Conservation (phyloP, 2,888 invertebrate species). For the Miltochrista miniata region DNA sequence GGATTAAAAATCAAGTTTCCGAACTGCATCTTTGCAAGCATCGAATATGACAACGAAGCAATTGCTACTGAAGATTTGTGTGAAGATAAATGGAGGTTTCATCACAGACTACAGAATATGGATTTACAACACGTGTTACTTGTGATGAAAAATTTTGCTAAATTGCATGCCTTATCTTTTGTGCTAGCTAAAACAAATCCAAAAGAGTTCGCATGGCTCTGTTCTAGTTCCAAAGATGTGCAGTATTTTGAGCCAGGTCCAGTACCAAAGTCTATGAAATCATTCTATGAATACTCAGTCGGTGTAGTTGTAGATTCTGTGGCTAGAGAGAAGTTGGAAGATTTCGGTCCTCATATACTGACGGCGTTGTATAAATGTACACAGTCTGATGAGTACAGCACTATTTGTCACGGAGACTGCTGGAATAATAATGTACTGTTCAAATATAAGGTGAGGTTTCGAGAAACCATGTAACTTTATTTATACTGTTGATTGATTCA, state of each 20-base stretch:
- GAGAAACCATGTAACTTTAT: not conserved
- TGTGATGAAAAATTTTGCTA: conserved; percentile 63
- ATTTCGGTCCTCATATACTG: conserved; percentile 48
- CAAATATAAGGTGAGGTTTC: conserved; percentile 53
- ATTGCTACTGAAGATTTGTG: conserved; percentile 40
- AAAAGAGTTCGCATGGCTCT: conserved; percentile 48
- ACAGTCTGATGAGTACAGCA: conserved; percentile 44
- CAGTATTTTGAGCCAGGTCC: conserved; percentile 55
- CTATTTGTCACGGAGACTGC: conserved; percentile 68
- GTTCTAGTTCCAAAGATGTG: conserved; percentile 49
- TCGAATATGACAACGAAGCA: conserved; percentile 55
- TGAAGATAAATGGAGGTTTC: conserved; percentile 36
- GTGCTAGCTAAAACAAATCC: conserved; percentile 49
- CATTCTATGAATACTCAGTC: conserved; percentile 59
- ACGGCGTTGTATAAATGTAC: conserved; percentile 55
- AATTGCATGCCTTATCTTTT: conserved; percentile 64
- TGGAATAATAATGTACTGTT: conserved; percentile 67
- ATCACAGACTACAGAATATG: conserved; percentile 51
- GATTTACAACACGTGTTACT: conserved; percentile 52
- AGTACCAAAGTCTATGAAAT: conserved; percentile 50
- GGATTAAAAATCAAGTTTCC: conserved; percentile 66
- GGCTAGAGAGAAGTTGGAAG: conserved; percentile 47
- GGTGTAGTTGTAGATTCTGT: conserved; percentile 48
- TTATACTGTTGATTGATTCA: not conserved
- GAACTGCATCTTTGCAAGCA: conserved; percentile 54